phyloP scores from a whole-genome alignment of 2,888 invertebrate species.

The Agrotis clavis region DNA sequence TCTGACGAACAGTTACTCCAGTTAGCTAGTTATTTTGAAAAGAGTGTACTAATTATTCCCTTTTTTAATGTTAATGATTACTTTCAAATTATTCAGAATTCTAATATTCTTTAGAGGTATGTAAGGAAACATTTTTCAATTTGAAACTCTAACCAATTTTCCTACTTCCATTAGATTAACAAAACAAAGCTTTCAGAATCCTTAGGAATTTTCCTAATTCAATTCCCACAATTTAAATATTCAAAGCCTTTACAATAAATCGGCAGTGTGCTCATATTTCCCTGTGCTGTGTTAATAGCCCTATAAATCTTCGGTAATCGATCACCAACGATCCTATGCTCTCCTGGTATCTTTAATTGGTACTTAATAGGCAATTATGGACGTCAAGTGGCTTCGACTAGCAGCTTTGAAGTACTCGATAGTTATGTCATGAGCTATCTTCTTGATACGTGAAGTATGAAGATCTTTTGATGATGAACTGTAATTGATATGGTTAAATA shows the following conservation, averaged over 20 bases:
- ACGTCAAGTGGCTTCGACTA: constrained; percentile 52
- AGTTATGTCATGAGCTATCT: constrained; percentile 49
- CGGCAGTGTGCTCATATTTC: constrained; percentile 48
- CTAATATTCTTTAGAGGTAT: no score
- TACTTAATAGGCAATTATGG: constrained; percentile 70
- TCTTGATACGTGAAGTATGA: neutral
- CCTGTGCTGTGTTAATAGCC: constrained; percentile 55
- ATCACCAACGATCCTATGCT: constrained; percentile 66
- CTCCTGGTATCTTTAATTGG: constrained; percentile 74
- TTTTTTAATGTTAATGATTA: no score
- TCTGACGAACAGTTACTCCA: neutral
- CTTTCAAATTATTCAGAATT: no score
- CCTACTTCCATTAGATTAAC: no score
- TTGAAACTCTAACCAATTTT: neutral
- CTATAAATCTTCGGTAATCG: constrained; percentile 67
- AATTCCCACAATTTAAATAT: constrained; percentile 33
- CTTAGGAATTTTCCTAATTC: constrained; percentile 35
- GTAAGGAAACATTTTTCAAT: no score
- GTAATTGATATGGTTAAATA: neutral
- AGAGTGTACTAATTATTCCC: no score
- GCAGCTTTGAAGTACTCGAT: constrained; percentile 33
- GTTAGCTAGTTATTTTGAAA: neutral
- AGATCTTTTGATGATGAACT: neutral
- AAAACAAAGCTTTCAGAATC: constrained; percentile 17
- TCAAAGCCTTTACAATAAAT: constrained; percentile 44